Evolutionary conservation across 2,797 vertebrate species (phyloP).

Genomic region (Coranthus polyacanthus): DNA sequence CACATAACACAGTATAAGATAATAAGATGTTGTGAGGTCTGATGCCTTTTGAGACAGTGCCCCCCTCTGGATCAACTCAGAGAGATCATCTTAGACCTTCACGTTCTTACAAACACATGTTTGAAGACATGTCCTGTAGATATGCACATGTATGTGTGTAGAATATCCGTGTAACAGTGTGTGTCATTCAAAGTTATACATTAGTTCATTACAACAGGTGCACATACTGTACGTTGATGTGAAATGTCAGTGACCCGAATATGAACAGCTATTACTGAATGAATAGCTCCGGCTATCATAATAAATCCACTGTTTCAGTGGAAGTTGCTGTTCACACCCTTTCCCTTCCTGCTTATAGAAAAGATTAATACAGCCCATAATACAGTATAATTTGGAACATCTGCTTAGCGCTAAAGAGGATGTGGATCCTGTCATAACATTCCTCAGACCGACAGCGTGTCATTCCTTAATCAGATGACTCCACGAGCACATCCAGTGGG

Average conservation of each 20-base stretch:
- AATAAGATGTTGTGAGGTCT: background rate
- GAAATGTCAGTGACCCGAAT: conserved; percentile 13
- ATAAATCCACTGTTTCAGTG: conserved; percentile 61
- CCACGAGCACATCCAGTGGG: conserved; percentile 45
- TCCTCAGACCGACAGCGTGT: conserved; percentile 61
- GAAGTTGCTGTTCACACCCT: conserved; percentile 70
- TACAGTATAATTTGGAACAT: conserved; percentile 64
- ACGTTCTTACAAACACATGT: conserved; percentile 4
- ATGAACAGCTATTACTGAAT: conserved; percentile 39
- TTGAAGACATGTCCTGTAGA: background rate
- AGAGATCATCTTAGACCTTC: conserved; percentile 20
- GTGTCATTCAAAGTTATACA: conserved; percentile 2
- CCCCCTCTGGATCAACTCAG: conserved; percentile 63
- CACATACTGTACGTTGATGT: conserved; percentile 30
- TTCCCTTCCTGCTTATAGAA: conserved; percentile 33
- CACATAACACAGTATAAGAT: background rate
- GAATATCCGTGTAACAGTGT: background rate
- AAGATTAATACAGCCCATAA: conserved; percentile 62
- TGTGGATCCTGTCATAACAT: conserved; percentile 67
- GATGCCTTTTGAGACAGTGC: conserved; percentile 70
- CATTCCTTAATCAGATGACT: conserved; percentile 68
- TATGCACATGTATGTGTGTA: background rate
- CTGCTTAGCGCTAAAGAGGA: conserved; percentile 68
- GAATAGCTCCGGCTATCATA: conserved; percentile 31
- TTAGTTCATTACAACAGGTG: conserved; percentile 34